Evolutionary conservation across 2,888 invertebrate genomes (phyloP).

Genomic region (Perizoma affinitatum): DNA sequence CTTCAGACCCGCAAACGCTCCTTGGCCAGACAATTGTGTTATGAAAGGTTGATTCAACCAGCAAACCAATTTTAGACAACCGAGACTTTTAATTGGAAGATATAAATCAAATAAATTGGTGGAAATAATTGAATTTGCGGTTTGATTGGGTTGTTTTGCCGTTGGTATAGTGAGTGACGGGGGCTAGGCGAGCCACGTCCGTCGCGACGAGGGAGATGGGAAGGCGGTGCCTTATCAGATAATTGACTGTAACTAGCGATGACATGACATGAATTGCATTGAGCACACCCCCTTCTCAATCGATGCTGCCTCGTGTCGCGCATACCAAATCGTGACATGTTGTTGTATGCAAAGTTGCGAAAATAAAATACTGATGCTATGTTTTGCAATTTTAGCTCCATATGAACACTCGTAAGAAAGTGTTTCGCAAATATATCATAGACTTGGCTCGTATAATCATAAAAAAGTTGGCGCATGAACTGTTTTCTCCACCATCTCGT

Average conservation of each 20-base stretch:
- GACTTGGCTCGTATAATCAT: slow-evolving; percentile 35
- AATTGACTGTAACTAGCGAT: slow-evolving; percentile 68
- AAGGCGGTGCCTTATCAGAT: slow-evolving; percentile 72
- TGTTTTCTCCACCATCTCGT: slow-evolving; percentile 31
- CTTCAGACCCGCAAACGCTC: slow-evolving; percentile 53
- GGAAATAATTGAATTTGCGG: slow-evolving; percentile 61
- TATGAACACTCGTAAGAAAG: slow-evolving; percentile 29
- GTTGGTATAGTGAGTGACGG: slow-evolving; percentile 52
- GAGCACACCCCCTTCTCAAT: slow-evolving; percentile 36
- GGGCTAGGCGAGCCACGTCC: slow-evolving; percentile 42
- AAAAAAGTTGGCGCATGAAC: slow-evolving; percentile 38
- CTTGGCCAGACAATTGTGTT: slow-evolving; percentile 63
- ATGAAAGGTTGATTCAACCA: slow-evolving; percentile 55
- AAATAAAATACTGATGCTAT: neutral
- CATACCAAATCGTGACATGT: slow-evolving; percentile 42
- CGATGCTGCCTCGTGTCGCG: slow-evolving; percentile 38
- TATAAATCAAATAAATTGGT: slow-evolving; percentile 50
- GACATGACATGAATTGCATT: slow-evolving; percentile 53
- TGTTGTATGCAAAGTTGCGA: slow-evolving; percentile 17
- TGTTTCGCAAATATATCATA: slow-evolving; percentile 35
- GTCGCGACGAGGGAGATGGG: slow-evolving; percentile 39
- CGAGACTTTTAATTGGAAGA: slow-evolving; percentile 54
- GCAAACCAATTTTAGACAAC: slow-evolving; percentile 63
- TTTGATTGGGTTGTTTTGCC: slow-evolving; percentile 49
- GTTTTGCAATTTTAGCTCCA: slow-evolving; percentile 5